Evolutionary conservation across 1,140 invertebrate genomes (phyloP).

Genomic region (Aphelinus certus): DNA sequence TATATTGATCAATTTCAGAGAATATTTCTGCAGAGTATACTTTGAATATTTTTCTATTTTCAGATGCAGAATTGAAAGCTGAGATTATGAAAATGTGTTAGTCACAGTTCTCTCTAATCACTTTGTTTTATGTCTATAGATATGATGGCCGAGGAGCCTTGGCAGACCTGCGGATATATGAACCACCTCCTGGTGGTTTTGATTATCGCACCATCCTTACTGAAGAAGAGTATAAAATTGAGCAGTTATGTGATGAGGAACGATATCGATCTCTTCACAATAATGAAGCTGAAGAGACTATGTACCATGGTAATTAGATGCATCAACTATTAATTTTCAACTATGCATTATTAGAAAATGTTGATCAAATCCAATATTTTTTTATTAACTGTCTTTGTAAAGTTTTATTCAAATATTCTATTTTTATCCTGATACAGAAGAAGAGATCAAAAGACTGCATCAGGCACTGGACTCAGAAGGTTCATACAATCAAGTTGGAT

Average conservation of each 20-base stretch:
- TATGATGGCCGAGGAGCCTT: conserved; percentile 94
- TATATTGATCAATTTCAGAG: conserved; percentile 9
- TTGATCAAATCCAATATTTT: conserved; percentile 9
- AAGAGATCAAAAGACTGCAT: conserved; percentile 88
- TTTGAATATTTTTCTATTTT: conserved; percentile 35
- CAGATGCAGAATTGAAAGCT: conserved; percentile 40
- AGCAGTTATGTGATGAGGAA: conserved; percentile 90
- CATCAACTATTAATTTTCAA: too few relatives aligned
- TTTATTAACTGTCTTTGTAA: conserved; percentile 10
- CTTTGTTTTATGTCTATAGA: conserved; percentile 70
- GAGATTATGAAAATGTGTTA: conserved; percentile 24
- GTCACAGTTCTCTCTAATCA: conserved; percentile 44
- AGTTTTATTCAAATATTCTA: neutral
- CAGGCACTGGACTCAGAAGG: conserved; percentile 74
- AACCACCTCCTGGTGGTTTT: conserved; percentile 78
- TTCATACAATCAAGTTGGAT: conserved; percentile 82
- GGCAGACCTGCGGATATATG: conserved; percentile 78
- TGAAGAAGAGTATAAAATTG: conserved; percentile 82
- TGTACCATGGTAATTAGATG: conserved; percentile 78
- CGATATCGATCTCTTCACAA: conserved; percentile 86
- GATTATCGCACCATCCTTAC: conserved; percentile 75
- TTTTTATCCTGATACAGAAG: conserved; percentile 71
- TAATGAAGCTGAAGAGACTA: conserved; percentile 85
- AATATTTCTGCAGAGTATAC: conserved; percentile 18
- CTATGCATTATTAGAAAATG: conserved; percentile 3